Conservation (phyloP, 2,113 vertebrate species). For the Cervus canadensis region DNA sequence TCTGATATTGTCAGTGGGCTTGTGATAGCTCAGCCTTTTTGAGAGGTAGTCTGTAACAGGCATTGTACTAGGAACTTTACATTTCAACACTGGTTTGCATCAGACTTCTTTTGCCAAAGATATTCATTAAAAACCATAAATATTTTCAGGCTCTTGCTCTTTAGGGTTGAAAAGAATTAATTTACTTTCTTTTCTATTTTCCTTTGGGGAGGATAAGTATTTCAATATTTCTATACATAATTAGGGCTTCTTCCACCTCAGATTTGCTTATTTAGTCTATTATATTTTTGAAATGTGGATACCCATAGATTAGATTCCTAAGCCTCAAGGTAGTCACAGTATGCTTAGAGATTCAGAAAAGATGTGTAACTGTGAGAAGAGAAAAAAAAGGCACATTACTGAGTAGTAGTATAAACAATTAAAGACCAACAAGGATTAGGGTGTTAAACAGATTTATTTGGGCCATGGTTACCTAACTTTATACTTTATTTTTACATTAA, state of each 20-base stretch:
- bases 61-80: neutral
- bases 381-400: neutral
- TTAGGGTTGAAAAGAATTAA: neutral
- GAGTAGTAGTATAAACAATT: neutral
- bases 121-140: slow-evolving; percentile 6
- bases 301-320: neutral
- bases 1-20: neutral
- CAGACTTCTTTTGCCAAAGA: neutral
- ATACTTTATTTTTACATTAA: neutral
- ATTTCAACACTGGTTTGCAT: neutral
- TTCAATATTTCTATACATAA: neutral
- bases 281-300: neutral
- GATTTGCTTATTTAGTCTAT: neutral
- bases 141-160: neutral
- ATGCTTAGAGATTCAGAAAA: slow-evolving; percentile 33
- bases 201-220: neutral
- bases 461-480: neutral
- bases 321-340: neutral
- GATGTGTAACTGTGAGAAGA: neutral
- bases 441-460: neutral
- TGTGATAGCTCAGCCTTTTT: neutral
- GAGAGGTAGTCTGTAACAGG: neutral
- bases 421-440: neutral
- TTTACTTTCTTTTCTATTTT: neutral
- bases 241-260: neutral